Base-by-base conservation (phyloP, 2,113 vertebrate species). In the Carassius gibelio region DNA sequence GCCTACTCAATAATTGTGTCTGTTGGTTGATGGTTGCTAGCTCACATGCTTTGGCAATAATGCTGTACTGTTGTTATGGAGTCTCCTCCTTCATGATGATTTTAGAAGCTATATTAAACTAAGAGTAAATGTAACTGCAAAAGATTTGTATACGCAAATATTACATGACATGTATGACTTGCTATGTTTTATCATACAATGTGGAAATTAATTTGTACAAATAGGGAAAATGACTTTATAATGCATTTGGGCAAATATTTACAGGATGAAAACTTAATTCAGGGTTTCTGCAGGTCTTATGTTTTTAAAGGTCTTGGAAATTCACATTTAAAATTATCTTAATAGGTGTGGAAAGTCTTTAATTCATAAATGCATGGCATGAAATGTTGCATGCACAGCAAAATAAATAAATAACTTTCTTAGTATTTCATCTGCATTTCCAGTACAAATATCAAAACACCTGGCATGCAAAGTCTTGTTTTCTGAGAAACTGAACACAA, bases 11-110 rank as follows among this genome's bases (percentile, higher is more conserved):
- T 57, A 19, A 69, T 76, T 48, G 45, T 23, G 62, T 87, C 69
- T 87, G 68, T 23, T 38, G 55, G 62, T 23, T 36, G 57, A 81
- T 48, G 64, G 23, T 61, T 83, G 61, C 57, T 83, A 75, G 42
- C 42, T 42, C 21, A 66, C 11, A 86, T 14, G 59, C 30, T 81
- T 57, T 19, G 8, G 55, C 17, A 10, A 3, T 82, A 55, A 17
- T 17, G 52, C 6, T 72, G 34, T 71, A 75, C 34, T 64, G 59
- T 23, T 15, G 45, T n/a, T 75, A 38, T 57, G 5, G 14, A 11
- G 19, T 76, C 6, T 66, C 59, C 50, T 68, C 45, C 38, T 71
- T 77, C 30, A 21, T 77, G 3, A 57, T 57, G 75, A 8, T 77
- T 77, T 72, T 72, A 72, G 17, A 72, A 42, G 38, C 11, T 55